phyloP scores from a whole-genome alignment of 2,888 invertebrate species.

The Corythucha ciliata region DNA sequence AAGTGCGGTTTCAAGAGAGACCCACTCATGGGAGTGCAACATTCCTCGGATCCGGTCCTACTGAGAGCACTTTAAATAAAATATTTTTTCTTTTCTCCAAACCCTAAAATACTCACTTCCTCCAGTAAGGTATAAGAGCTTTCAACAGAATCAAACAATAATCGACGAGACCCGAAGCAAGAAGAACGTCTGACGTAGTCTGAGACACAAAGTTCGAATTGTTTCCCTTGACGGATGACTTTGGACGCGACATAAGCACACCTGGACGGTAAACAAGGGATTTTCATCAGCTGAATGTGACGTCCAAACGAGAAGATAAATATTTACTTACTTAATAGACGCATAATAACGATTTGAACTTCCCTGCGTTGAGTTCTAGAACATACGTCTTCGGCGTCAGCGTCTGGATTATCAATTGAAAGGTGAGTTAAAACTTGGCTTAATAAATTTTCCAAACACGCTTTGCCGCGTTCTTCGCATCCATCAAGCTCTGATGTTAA shows the following conservation, averaged over 20 bases:
- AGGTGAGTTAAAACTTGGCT: constrained; percentile 62
- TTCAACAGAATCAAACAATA: constrained; percentile 64
- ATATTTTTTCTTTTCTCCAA: not conserved
- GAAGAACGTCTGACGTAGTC: constrained; percentile 58
- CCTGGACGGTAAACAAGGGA: constrained; percentile 42
- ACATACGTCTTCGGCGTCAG: constrained; percentile 47
- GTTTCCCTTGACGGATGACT: constrained; percentile 45
- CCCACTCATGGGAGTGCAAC: constrained; percentile 48
- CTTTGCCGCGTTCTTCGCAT: constrained; percentile 68
- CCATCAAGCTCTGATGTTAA: constrained; percentile 81
- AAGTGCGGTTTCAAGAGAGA: constrained; percentile 73
- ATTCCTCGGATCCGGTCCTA: constrained; percentile 39
- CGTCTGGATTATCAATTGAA: constrained; percentile 53
- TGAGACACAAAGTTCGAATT: constrained; percentile 54
- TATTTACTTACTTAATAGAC: constrained; percentile 69
- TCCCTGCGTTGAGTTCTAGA: constrained; percentile 67
- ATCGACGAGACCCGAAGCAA: constrained; percentile 59
- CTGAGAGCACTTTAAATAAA: constrained; percentile 13
- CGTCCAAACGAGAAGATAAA: not conserved
- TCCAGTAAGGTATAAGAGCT: constrained; percentile 68
- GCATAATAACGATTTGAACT: constrained; percentile 77
- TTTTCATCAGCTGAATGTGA: not conserved
- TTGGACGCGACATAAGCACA: constrained; percentile 68
- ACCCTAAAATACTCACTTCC: constrained; percentile 41
- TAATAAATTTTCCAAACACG: constrained; percentile 65